These are phyloP conservation scores for Drosophila kurseongensis DNA, from an alignment of 1,140 invertebrate species.

Conservation along the genomic window DNA sequence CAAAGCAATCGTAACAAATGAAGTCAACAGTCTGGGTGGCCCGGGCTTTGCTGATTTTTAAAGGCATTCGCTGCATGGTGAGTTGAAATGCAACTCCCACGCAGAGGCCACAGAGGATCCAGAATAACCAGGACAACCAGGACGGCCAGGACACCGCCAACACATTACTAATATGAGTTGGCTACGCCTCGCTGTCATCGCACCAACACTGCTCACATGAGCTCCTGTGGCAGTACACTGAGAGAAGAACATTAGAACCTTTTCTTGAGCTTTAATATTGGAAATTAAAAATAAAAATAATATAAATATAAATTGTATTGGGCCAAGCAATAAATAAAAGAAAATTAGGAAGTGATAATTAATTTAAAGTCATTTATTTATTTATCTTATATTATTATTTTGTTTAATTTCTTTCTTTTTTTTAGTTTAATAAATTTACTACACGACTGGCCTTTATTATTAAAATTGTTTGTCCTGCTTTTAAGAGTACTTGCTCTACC, in stretches of 20 bases:
- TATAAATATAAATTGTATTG: too few relatives aligned
- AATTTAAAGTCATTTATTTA: too few relatives aligned
- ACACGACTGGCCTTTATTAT: too few relatives aligned
- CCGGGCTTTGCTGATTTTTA: conserved; percentile 22
- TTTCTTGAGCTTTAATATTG: too few relatives aligned
- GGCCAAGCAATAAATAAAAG: too few relatives aligned
- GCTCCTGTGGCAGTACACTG: conserved; percentile 15
- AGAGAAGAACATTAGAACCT: neutral
- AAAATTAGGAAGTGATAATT: too few relatives aligned
- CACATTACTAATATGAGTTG: conserved; percentile 57
- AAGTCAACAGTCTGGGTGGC: conserved; percentile 63
- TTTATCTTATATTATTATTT: too few relatives aligned
- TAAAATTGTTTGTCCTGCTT: too few relatives aligned
- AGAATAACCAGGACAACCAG: conserved; percentile 5
- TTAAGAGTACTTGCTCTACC: too few relatives aligned
- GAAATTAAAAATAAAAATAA: too few relatives aligned
- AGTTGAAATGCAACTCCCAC: conserved; percentile 21
- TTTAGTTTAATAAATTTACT: too few relatives aligned
- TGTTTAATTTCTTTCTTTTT: too few relatives aligned
- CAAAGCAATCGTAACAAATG: conserved; percentile 81
- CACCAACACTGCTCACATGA: conserved; percentile 52
- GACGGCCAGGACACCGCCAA: conserved; percentile 9
- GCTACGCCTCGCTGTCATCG: conserved; percentile 50
- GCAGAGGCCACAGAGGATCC: conserved; percentile 19
- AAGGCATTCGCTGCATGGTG: conserved; percentile 20